These are phyloP conservation scores for Setipinna tenuifilis DNA, from an alignment of 2,797 vertebrate genomes.

Conservation along the genomic window DNA sequence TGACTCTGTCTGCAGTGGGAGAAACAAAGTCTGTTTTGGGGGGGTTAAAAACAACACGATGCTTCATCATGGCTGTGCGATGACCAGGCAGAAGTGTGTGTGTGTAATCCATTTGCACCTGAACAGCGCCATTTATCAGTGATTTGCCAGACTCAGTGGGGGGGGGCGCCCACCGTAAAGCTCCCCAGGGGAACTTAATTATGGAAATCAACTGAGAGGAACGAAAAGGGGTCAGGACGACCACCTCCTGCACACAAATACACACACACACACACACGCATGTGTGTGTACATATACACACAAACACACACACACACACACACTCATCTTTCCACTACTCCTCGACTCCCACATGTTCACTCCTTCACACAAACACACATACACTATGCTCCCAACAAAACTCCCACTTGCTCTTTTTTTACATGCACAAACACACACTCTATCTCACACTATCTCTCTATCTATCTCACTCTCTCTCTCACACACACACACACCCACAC, in stretches of 20 bases:
- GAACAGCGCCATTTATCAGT: conserved; percentile 76
- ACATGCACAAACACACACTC: no score
- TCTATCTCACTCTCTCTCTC: no score
- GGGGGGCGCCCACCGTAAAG: conserved; percentile 50
- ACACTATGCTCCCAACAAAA: no score
- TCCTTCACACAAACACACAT: no score
- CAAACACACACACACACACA: no score
- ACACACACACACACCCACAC: no score
- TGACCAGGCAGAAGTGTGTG: conserved; percentile 56
- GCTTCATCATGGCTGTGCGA: conserved; percentile 66
- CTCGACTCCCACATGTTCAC: no score
- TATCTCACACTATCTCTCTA: no score
- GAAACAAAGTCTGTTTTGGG: conserved; percentile 61
- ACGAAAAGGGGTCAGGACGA: conserved; percentile 50
- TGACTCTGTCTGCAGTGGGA: conserved; percentile 56
- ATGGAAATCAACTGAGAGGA: conserved; percentile 46
- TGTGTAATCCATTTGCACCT: conserved; percentile 68
- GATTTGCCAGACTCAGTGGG: conserved; percentile 55
- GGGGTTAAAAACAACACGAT: conserved; percentile 61
- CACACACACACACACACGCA: neutral
- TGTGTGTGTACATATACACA: no score
- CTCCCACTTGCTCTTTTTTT: no score
- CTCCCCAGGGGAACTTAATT: conserved; percentile 70
- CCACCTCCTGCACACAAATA: neutral
- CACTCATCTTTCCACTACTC: no score